Percentiles rank a stretch among this genome's conserved stretches.
Evolutionary conservation across 2,888 invertebrate genomes (phyloP).

Genomic region (Stenichneumon culpator): DNA sequence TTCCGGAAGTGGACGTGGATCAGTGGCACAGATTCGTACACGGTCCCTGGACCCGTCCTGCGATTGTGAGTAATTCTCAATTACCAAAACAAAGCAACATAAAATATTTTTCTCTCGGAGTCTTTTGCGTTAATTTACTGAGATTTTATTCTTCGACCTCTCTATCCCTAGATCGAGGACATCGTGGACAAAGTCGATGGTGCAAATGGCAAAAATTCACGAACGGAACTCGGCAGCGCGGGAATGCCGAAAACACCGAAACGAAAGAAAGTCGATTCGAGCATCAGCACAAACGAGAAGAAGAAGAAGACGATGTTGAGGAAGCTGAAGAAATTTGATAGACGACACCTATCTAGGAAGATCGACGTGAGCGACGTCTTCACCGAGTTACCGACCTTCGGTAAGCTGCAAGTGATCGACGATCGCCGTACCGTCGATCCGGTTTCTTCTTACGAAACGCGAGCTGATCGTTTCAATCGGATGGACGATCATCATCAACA

Average conservation of each 20-base stretch:
- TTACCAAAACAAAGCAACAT: background rate
- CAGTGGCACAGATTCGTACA: conserved; percentile 47
- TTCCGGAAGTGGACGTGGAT: conserved; percentile 72
- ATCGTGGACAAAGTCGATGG: background rate
- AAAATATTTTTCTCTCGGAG: background rate
- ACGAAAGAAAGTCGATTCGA: background rate
- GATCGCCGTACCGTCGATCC: conserved; percentile 9
- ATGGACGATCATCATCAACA: background rate
- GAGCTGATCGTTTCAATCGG: conserved; percentile 1
- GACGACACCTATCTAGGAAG: background rate
- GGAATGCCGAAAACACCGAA: background rate
- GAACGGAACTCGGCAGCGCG: background rate
- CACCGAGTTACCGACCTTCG: background rate
- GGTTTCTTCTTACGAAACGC: background rate
- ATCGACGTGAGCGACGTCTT: conserved; percentile 11
- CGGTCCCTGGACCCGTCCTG: conserved; percentile 31
- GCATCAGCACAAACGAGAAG: background rate
- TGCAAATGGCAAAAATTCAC: background rate
- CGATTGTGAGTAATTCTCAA: conserved; percentile 41
- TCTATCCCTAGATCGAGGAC: conserved; percentile 12
- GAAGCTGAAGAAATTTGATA: background rate
- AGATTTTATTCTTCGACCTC: background rate
- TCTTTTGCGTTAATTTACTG: background rate
- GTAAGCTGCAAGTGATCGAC: background rate
- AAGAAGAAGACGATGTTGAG: background rate